Evolutionary conservation across 2,113 vertebrate genomes (phyloP).

Genomic region (Apodemus speciosus): DNA sequence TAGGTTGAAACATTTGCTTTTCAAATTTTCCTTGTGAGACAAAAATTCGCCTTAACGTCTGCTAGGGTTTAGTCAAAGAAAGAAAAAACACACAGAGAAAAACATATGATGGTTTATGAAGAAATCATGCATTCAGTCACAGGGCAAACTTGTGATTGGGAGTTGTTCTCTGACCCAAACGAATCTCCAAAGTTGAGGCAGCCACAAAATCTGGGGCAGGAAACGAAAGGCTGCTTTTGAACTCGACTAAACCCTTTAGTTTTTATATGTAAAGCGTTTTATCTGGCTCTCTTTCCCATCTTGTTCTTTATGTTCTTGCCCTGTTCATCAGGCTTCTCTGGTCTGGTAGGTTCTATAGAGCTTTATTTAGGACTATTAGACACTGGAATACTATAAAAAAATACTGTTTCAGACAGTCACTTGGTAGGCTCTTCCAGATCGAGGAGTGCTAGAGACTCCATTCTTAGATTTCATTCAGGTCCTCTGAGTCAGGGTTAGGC

Average conservation of each 20-base stretch:
- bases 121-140: neutral
- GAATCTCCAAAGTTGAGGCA: neutral
- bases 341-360: neutral
- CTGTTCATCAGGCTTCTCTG: neutral
- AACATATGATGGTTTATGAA: neutral
- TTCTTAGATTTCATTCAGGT: conserved; percentile 10
- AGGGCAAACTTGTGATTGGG: neutral
- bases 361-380: neutral
- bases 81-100: conserved; percentile 4
- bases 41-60: neutral
- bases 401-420: conserved; percentile 25
- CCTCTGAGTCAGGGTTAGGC: conserved; percentile 15
- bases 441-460: neutral
- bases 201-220: neutral
- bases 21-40: neutral
- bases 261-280: neutral
- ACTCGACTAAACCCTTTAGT: neutral
- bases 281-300: neutral
- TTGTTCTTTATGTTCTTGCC: conserved; percentile 9
- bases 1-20: conserved; percentile 25
- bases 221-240: conserved; percentile 5
- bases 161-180: neutral
- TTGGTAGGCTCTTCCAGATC: neutral
- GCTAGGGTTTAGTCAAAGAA: neutral
- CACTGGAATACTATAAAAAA: neutral